Evolutionary conservation across 2,888 invertebrate species (phyloP).

Genomic region (Troides aeacus): DNA sequence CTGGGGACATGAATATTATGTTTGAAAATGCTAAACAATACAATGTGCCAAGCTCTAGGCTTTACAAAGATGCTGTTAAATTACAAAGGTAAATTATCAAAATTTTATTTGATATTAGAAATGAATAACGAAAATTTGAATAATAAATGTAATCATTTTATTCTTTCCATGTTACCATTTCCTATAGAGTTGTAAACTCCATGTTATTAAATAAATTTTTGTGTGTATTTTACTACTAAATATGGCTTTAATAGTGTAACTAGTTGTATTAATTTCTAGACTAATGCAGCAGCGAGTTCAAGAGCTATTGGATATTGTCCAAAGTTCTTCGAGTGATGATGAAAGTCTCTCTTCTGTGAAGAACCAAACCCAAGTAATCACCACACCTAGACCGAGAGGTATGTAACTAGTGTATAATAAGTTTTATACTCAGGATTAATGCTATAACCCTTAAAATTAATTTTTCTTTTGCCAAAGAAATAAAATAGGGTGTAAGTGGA

Average conservation of each 20-base stretch:
- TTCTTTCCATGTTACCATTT: too few species aligned
- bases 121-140: too few species aligned
- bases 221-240: background rate
- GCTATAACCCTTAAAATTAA: too few species aligned
- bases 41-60: conserved; percentile 87
- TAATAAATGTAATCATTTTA: too few species aligned
- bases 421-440: too few species aligned
- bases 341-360: conserved; percentile 75
- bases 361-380: conserved; percentile 59
- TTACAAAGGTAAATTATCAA: conserved; percentile 81
- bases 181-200: too few species aligned
- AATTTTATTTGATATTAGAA: too few species aligned
- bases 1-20: conserved; percentile 96
- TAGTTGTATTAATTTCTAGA: conserved; percentile 37
- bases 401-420: conserved; percentile 16
- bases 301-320: conserved; percentile 84
- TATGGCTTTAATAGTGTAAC: too few species aligned
- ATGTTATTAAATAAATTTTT: too few species aligned
- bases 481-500: too few species aligned
- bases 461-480: too few species aligned
- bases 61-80: conserved; percentile 91
- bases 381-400: conserved; percentile 70
- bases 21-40: conserved; percentile 97
- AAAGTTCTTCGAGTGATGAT: conserved; percentile 78
- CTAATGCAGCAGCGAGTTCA: conserved; percentile 89